Conservation (phyloP, 2,113 vertebrate genomes). For the Myiopsitta monachus region DNA sequence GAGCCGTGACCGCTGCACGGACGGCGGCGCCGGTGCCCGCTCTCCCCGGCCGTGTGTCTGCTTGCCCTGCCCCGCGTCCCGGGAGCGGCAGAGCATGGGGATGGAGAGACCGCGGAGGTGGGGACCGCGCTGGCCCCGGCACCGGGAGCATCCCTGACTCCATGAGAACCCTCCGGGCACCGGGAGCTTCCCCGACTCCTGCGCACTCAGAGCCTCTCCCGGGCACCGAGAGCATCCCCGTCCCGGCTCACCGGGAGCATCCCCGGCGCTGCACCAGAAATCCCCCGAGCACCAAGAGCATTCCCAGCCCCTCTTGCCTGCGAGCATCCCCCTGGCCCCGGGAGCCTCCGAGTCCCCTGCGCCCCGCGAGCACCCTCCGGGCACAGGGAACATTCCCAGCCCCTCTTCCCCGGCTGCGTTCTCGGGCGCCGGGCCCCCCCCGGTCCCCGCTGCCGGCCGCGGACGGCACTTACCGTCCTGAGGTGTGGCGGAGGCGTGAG, state of each 20-base stretch:
- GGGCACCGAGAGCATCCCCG: background rate
- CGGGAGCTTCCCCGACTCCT: background rate
- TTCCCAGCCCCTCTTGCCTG: background rate
- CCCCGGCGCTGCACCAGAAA: background rate
- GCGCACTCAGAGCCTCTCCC: too few species aligned
- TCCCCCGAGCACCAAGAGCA: background rate
- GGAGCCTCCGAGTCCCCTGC: background rate
- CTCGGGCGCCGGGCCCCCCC: background rate
- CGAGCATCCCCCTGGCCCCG: background rate
- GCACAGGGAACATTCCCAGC: background rate
- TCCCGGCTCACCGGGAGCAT: background rate
- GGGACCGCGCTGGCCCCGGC: background rate
- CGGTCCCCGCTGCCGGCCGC: background rate
- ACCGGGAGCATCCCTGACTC: background rate
- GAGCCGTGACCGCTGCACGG: background rate
- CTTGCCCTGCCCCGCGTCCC: background rate
- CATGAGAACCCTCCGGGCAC: background rate
- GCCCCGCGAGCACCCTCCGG: background rate
- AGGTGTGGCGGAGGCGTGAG: background rate
- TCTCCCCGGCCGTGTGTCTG: background rate
- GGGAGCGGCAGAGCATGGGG: too few species aligned
- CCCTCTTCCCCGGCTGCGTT: background rate
- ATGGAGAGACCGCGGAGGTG: background rate
- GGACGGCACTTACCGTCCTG: constrained; percentile 70
- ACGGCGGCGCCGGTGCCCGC: background rate